Conservation (phyloP, 35 echinoderm and acorn worm genomes). For the Holothuria glaberrima region DNA sequence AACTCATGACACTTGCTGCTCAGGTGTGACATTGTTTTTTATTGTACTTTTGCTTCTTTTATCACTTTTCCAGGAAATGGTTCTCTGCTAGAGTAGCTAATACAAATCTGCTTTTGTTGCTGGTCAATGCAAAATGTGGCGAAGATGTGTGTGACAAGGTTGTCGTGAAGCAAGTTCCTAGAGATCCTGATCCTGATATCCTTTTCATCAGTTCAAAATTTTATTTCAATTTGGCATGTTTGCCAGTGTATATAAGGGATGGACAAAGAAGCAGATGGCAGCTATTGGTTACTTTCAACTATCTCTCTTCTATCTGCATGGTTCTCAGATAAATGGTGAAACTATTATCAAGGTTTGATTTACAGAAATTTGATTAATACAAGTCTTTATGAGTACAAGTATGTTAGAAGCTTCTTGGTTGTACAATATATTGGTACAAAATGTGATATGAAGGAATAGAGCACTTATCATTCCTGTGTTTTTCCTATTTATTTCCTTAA, state of each 20-base stretch:
- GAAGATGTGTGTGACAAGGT: slow-evolving; percentile 18
- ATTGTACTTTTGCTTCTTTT: background rate
- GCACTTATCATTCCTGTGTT: background rate
- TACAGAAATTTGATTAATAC: too few relatives aligned
- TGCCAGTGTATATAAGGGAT: too few relatives aligned
- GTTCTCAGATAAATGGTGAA: too few relatives aligned
- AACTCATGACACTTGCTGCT: too few relatives aligned
- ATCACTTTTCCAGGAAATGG: slow-evolving; percentile 72
- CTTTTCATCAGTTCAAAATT: slow-evolving; percentile 16
- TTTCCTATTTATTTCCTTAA: slow-evolving; percentile 43
- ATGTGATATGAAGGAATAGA: background rate
- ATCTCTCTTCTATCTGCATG: too few relatives aligned
- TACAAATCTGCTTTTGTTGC: slow-evolving; percentile 70
- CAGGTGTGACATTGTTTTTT: background rate
- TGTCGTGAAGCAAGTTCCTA: slow-evolving; percentile 35
- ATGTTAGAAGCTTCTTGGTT: too few relatives aligned
- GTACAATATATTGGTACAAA: background rate
- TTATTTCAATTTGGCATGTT: too few relatives aligned
- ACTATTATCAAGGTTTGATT: too few relatives aligned
- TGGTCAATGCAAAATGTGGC: slow-evolving; percentile 27
- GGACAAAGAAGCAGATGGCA: too few relatives aligned
- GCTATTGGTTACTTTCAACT: too few relatives aligned
- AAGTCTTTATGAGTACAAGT: too few relatives aligned
- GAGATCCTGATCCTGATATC: slow-evolving; percentile 63
- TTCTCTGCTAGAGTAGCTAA: slow-evolving; percentile 10